A percentile compares a stretch with the other conserved stretches of the same genome.
Evolutionary conservation across 2,113 vertebrate genomes (phyloP).

Genomic region (Sorex araneus): DNA sequence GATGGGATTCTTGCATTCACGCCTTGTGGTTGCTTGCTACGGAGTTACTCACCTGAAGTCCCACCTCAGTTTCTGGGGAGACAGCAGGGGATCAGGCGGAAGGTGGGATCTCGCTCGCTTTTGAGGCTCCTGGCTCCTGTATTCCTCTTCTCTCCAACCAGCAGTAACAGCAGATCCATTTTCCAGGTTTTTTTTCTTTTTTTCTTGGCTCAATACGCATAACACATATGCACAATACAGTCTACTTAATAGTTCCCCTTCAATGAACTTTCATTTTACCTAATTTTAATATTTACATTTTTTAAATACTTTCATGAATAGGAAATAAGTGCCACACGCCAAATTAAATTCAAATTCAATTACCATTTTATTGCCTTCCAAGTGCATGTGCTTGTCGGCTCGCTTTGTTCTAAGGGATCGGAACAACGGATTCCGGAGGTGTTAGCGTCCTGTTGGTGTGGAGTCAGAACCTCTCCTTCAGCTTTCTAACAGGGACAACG

Average conservation of each 20-base stretch:
- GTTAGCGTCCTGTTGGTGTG: background rate
- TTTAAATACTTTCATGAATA: background rate
- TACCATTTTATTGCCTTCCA: constrained; percentile 31
- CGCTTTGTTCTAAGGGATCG: background rate
- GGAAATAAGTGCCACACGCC: constrained; percentile 3
- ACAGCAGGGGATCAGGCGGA: no score
- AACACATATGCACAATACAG: background rate
- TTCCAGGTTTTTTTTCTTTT: constrained; percentile 7
- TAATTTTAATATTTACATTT: no score
- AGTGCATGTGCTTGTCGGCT: background rate
- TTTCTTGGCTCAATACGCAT: background rate
- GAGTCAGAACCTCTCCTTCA: background rate
- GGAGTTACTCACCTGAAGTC: no score
- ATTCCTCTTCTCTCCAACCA: no score
- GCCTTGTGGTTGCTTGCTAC: no score
- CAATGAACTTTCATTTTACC: constrained; percentile 21
- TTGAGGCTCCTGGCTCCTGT: no score
- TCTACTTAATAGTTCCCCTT: background rate
- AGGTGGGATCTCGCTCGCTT: no score
- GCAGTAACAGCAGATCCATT: background rate
- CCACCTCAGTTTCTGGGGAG: no score
- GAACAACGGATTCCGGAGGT: background rate
- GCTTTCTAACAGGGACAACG: constrained; percentile 26
- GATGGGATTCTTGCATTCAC: no score
- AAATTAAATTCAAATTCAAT: constrained; percentile 30